Base-by-base conservation (phyloP, 2,113 vertebrate genomes). In the Corapipo altera region DNA sequence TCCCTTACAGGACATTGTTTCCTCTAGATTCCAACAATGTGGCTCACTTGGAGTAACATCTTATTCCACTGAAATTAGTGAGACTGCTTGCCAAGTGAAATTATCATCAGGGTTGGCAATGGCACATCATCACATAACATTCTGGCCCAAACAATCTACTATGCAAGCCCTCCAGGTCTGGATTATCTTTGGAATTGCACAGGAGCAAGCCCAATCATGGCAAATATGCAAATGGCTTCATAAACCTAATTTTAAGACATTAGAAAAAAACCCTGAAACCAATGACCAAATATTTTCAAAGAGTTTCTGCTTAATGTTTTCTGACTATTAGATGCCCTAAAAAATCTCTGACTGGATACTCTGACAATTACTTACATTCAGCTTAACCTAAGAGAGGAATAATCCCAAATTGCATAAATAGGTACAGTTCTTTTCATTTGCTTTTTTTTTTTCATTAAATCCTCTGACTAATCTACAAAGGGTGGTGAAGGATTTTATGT, bases 231-330 rank as follows among this genome's bases (percentile, higher is more conserved):
- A 78, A 78, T n/a, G 2, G 57, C 8, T 75, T 85, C 8, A 35
- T 19, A 80, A 74, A 43, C 1, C 8, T 76, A 13, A 43, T 49
- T 75, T 87, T 61, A 52, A 69, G 20, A 58, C 6, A 9, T 7
- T 49, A 46, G n/a, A 46, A 13, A 6, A 48, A 44, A 18, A 35
- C 21, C 6, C n/a, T n/a, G 19, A 49, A 4, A 3, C 1, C 1
- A 27, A 21, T 1, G 7, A 51, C 3, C 4, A 32, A 62, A 37
- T 6, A 54, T 67, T 82, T 89, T 78, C 19, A 41, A 57, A 24
- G 18, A 44, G 14, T 44, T 58, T 37, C 46, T 92, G 32, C 20
- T 43, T 46, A n/a, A 14, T 15, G 7, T 54, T 77, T 88, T 69
- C 74, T 88, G 26, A 61, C 26, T 54, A 39, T 70, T 44, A 73